Base-by-base conservation (phyloP, 2,113 vertebrate genomes). In the Apistogramma diplotaenia region DNA sequence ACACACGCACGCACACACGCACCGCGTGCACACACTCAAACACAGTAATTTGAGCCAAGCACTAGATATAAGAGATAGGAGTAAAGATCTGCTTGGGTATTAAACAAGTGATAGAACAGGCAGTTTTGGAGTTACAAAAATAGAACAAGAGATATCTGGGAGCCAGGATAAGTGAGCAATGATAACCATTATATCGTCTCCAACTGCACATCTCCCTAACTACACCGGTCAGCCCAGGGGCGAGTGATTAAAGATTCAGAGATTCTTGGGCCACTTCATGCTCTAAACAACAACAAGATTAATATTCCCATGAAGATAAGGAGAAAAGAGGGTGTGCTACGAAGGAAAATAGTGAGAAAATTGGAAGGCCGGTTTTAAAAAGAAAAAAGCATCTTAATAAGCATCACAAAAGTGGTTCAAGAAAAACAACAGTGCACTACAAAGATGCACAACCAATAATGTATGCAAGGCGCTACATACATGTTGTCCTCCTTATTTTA, bases 221-320 rank as follows among this genome's bases (percentile, higher is more conserved):
- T 90, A 91, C 82, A 89, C 85, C 85, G 90, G 93, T 92, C 92
- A 90, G 89, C 83, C 93, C 86, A 81, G 83, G 76, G 89, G 93
- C 88, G 23, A 79, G 76, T 92, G 87, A 93, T 93, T 93, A 91
- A 93, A 94, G 91, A 93, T 94, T 92, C 87, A 93, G 81, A 92
- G 87, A 87, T 88, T 90, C 82, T 79, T 72, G 89, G 91, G 89
- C 85, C 27, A 83, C 87, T 88, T 89, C 89, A 90, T 71, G 85
- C 91, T 91, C 79, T 82, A 86, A 92, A 94, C 92, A 92, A 92
- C 90, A 93, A 93, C 93, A 91, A 91, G 90, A 92, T 92, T 89
- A 92, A 94, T 92, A 93, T 89, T 92, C 65, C 56, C 35, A 3
- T 81, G 76, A 77, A 91, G 84, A 92, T 86, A 87, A 88, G 82